A percentile compares a stretch with the other conserved stretches of the same genome.
phyloP scores from a whole-genome alignment of 2,888 invertebrate genomes.

The Drosophila greeni region DNA sequence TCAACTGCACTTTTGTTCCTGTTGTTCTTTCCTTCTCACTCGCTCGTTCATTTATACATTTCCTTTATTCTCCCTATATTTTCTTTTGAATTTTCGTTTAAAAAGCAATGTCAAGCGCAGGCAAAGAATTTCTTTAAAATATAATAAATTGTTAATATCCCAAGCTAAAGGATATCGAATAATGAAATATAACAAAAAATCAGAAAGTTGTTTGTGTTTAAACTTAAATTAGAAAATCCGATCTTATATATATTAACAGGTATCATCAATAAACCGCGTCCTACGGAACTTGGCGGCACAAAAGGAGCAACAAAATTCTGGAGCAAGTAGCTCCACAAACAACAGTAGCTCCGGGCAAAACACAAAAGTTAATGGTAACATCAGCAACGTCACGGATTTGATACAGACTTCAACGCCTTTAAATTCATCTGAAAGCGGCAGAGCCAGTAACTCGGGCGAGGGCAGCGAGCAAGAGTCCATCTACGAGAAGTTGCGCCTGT shows the following conservation, averaged over 20 bases:
- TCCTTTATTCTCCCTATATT: slow-evolving; percentile 49
- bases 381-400: slow-evolving; percentile 41
- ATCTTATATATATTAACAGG: slow-evolving; percentile 50
- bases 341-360: slow-evolving; percentile 22
- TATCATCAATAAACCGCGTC: slow-evolving; percentile 91
- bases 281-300: slow-evolving; percentile 96
- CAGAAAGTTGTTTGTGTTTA: neutral
- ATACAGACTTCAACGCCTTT: slow-evolving; percentile 74
- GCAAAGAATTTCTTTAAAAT: slow-evolving; percentile 81
- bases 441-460: slow-evolving; percentile 65
- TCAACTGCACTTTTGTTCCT: slow-evolving; percentile 65
- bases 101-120: slow-evolving; percentile 69
- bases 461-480: slow-evolving; percentile 66
- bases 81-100: slow-evolving; percentile 57
- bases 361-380: slow-evolving; percentile 40
- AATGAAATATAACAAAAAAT: neutral
- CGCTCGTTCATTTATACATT: slow-evolving; percentile 61
- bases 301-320: slow-evolving; percentile 82
- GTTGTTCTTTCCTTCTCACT: slow-evolving; percentile 48
- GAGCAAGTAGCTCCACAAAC: slow-evolving; percentile 21
- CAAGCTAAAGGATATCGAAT: neutral
- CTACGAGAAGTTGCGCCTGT: slow-evolving; percentile 76
- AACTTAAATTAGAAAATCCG: neutral
- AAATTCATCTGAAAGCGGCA: slow-evolving; percentile 74
- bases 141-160: slow-evolving; percentile 36